These are phyloP conservation scores for Cinclus mexicanus DNA, from an alignment of 2,113 vertebrate species.

Conservation along the genomic window DNA sequence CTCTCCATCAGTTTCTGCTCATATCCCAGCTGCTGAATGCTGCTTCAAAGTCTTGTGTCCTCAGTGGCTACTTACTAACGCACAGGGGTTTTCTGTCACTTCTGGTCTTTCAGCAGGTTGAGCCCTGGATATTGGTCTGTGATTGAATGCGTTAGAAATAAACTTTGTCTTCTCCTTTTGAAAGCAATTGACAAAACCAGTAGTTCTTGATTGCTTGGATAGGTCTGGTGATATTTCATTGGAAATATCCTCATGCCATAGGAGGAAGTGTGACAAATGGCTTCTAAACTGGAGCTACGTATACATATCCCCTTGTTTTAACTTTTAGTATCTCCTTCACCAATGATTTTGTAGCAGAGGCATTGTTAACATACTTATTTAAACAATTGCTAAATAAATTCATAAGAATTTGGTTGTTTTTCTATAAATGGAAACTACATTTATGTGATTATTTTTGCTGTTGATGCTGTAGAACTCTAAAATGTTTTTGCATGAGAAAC, in stretches of 20 bases:
- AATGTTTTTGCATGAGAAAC: neutral
- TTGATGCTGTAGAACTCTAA: neutral
- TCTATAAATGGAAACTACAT: neutral
- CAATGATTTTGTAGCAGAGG: neutral
- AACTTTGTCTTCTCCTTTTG: neutral
- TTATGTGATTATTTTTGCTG: neutral
- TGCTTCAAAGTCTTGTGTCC: neutral
- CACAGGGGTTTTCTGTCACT: neutral
- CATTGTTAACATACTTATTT: neutral
- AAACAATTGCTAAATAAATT: neutral
- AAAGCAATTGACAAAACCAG: neutral
- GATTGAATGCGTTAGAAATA: neutral
- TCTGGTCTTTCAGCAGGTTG: neutral
- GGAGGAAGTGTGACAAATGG: neutral
- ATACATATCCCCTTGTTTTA: neutral
- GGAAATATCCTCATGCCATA: neutral
- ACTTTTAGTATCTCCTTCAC: neutral
- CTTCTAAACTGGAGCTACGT: neutral
- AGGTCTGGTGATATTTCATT: fast-evolving
- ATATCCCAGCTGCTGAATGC: neutral
- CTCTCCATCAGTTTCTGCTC: neutral
- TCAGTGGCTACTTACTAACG: neutral
- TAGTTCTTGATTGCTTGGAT: neutral
- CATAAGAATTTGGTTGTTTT: neutral
- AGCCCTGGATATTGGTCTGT: neutral